Conservation (phyloP, 1,140 invertebrate genomes). For the Agraylea sexmaculata region DNA sequence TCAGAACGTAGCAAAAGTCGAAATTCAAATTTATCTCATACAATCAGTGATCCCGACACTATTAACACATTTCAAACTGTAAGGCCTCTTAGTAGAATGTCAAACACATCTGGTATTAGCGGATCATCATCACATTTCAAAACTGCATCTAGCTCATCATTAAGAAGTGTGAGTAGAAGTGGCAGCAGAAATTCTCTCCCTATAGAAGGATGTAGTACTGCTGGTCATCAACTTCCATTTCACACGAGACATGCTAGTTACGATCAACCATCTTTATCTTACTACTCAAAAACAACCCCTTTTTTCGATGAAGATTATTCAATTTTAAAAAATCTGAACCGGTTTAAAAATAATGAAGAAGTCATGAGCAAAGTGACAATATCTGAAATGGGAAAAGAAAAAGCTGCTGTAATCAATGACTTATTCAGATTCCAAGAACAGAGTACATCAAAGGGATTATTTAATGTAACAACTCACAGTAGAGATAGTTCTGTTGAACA, state of each 20-base stretch:
- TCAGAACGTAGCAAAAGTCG: slow-evolving; percentile 16
- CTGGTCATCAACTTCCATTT: slow-evolving; percentile 5
- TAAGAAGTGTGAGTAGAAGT: slow-evolving; percentile 18
- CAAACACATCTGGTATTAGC: slow-evolving; percentile 11
- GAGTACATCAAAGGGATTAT: not conserved
- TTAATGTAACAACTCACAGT: slow-evolving; percentile 27
- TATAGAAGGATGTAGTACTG: slow-evolving; percentile 4
- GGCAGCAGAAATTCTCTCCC: slow-evolving; percentile 10
- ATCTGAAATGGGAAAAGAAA: slow-evolving; percentile 31
- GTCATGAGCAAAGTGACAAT: slow-evolving; percentile 35
- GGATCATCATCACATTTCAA: slow-evolving; percentile 10
- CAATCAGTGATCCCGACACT: slow-evolving; percentile 18
- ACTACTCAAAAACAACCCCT: slow-evolving; percentile 32
- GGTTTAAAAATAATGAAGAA: slow-evolving; percentile 27
- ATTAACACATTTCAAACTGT: slow-evolving; percentile 20
- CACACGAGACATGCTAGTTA: slow-evolving; percentile 20
- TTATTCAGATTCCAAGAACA: slow-evolving; percentile 2
- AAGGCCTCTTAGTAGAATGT: slow-evolving; percentile 10
- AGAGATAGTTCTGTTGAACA: slow-evolving; percentile 43
- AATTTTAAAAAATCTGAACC: slow-evolving; percentile 19
- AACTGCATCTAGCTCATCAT: slow-evolving; percentile 6
- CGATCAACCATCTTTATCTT: slow-evolving; percentile 29
- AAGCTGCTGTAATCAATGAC: slow-evolving; percentile 14
- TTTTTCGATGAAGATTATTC: slow-evolving; percentile 27
- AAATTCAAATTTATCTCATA: slow-evolving; percentile 19